Evolutionary conservation across 1,140 invertebrate genomes (phyloP).

Genomic region (Drosophila hydei): DNA sequence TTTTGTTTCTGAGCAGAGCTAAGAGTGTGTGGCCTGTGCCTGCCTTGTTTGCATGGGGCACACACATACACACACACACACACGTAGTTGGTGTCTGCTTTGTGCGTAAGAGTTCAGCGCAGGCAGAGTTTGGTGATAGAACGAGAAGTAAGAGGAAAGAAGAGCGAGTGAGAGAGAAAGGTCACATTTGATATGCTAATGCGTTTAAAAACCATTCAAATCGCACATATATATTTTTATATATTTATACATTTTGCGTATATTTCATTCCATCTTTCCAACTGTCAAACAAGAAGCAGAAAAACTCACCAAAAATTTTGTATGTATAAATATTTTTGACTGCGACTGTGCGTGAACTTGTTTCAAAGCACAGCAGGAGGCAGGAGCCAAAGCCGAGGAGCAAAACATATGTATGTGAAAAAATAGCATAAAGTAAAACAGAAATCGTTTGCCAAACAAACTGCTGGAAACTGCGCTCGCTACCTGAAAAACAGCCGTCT

Average conservation of each 20-base stretch:
- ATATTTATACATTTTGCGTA: background rate
- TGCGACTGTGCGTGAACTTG: conserved; percentile 44
- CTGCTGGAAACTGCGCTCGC: too few relatives aligned
- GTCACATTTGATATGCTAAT: conserved; percentile 64
- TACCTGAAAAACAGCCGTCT: background rate
- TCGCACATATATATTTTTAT: conserved; percentile 22
- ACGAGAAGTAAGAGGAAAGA: background rate
- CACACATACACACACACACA: background rate
- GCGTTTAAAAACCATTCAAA: conserved; percentile 73
- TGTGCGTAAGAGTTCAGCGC: background rate
- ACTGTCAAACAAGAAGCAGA: conserved; percentile 21
- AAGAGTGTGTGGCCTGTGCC: conserved; percentile 2
- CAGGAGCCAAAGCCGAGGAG: background rate
- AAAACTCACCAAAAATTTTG: conserved; percentile 11
- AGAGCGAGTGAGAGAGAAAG: background rate
- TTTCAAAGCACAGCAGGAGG: conserved; percentile 33
- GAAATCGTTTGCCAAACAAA: conserved; percentile 17
- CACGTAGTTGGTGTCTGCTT: conserved; percentile 28
- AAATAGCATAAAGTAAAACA: conserved; percentile 1
- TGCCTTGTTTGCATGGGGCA: conserved; percentile 7
- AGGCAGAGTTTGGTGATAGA: background rate
- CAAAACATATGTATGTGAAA: background rate
- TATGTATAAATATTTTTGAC: conserved; percentile 67
- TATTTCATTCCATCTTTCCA: conserved; percentile 17
- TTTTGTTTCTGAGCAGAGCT: background rate